Conservation (phyloP, 2,888 invertebrate species). For the Erebia palarica region DNA sequence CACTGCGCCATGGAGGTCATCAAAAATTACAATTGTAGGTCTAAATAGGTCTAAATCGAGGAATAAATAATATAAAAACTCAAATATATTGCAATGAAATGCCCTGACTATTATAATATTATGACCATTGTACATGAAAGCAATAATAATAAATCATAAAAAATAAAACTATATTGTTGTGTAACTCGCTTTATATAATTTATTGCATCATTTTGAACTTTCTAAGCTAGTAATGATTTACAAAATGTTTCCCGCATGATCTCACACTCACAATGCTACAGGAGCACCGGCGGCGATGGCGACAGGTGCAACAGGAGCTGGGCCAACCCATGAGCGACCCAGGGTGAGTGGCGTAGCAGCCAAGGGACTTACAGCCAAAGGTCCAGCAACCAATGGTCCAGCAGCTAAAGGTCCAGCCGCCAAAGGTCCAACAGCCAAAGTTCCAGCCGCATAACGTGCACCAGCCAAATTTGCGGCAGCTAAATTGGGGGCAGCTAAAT, state of each 20-base stretch:
- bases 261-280: background rate
- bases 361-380: slow-evolving; percentile 37
- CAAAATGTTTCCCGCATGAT: slow-evolving; percentile 3
- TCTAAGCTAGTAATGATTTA: background rate
- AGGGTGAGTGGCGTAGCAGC: slow-evolving; percentile 14
- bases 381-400: slow-evolving; percentile 34
- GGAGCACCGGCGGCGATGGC: slow-evolving; percentile 1
- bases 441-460: background rate
- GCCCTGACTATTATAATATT: too few species aligned
- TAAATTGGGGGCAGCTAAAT: background rate
- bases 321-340: slow-evolving; percentile 12
- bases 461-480: background rate
- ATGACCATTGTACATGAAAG: too few species aligned
- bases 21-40: too few species aligned
- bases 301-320: slow-evolving; percentile 12
- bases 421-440: slow-evolving; percentile 31
- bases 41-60: too few species aligned
- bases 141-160: too few species aligned
- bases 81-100: too few species aligned
- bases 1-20: too few species aligned
- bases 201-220: background rate
- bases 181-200: background rate
- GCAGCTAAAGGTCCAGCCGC: background rate
- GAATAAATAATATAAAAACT: too few species aligned
- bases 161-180: background rate